phyloP scores from a whole-genome alignment of 1,140 invertebrate genomes.

The Scylla paramamosain region DNA sequence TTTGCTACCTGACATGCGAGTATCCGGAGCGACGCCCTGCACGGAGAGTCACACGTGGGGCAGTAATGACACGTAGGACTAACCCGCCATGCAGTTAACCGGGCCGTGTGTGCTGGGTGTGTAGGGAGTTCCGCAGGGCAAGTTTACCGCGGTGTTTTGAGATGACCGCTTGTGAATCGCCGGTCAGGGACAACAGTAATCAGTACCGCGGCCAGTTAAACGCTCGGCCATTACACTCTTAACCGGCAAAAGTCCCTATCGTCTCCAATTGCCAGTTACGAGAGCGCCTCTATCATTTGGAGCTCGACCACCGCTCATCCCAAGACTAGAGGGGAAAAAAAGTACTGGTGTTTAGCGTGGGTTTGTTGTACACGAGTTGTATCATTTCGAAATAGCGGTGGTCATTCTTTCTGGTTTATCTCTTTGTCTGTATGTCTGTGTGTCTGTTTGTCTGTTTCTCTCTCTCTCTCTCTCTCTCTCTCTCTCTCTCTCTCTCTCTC shows the following conservation, averaged over 20 bases:
- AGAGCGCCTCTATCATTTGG: background rate
- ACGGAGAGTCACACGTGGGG: too few relatives aligned
- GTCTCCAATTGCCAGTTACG: background rate
- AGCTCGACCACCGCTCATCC: background rate
- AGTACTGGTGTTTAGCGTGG: background rate
- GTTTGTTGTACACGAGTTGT: background rate
- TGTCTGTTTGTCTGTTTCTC: background rate
- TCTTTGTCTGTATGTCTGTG: background rate
- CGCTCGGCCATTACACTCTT: slow-evolving; percentile 62
- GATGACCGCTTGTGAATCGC: slow-evolving; percentile 60
- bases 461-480: background rate
- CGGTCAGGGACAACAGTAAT: slow-evolving; percentile 66
- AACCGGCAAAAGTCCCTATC: slow-evolving; percentile 49
- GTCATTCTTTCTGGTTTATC: background rate
- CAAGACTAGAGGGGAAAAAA: background rate
- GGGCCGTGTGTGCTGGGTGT: background rate
- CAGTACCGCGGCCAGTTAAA: slow-evolving; percentile 52
- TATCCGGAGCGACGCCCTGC: slow-evolving; percentile 37
- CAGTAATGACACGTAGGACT: background rate
- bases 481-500: too few relatives aligned
- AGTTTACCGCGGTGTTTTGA: background rate
- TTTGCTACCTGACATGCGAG: slow-evolving; percentile 61
- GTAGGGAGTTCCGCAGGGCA: background rate
- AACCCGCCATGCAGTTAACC: background rate
- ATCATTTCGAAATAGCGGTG: background rate